Percentiles rank a stretch among this genome's conserved stretches.
These are phyloP conservation scores for Threskiornis aethiopicus DNA, from an alignment of 2,797 vertebrate species.

Conservation along the genomic window DNA sequence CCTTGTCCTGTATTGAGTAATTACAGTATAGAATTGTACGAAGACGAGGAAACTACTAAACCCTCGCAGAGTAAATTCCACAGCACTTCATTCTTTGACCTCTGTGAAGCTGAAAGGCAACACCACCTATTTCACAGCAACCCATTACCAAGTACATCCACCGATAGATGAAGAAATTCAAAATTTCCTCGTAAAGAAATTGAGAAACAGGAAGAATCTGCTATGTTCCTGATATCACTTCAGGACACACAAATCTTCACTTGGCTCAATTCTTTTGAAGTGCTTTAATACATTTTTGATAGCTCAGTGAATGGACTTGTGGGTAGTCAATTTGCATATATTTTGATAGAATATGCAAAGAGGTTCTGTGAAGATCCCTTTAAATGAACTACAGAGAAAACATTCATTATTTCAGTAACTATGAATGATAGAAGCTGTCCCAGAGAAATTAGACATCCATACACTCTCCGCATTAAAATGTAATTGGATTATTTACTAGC, in stretches of 20 bases:
- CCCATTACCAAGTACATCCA: neutral
- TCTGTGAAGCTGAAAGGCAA: neutral
- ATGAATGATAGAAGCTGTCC: neutral
- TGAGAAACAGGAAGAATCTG: neutral
- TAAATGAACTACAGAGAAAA: constrained; percentile 34
- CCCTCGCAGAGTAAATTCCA: neutral
- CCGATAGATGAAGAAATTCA: neutral
- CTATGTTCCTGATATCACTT: neutral
- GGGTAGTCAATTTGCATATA: constrained; percentile 10
- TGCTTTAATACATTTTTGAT: constrained; percentile 24
- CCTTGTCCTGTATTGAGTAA: neutral
- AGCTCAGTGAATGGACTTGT: neutral
- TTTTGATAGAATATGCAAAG: constrained; percentile 18
- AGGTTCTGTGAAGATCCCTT: constrained; percentile 25
- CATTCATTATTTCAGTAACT: neutral
- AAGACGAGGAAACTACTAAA: neutral
- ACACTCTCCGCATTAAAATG: neutral
- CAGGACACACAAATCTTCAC: neutral
- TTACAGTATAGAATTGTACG: neutral
- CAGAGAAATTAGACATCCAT: neutral
- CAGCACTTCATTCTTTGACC: neutral
- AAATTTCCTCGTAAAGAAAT: neutral
- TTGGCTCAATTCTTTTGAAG: neutral
- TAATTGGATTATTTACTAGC: constrained; percentile 1
- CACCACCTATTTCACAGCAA: neutral